Evolutionary conservation across 2,113 vertebrate genomes (phyloP), one percentile per base, ranked within the genome.

Genomic region (Craseonycteris thonglongyai): DNA sequence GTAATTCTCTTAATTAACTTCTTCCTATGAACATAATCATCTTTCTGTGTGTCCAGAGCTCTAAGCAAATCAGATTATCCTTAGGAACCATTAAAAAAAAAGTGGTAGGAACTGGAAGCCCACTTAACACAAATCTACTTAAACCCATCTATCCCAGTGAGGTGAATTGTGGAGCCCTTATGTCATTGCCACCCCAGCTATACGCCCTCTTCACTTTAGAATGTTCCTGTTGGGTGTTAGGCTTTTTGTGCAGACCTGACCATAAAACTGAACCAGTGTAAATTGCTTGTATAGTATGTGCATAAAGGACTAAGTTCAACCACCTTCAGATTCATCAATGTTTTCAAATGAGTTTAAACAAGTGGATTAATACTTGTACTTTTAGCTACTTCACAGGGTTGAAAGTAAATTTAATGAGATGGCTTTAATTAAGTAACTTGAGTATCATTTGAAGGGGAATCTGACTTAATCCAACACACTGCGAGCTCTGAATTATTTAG

Each of bases 1-100:
- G 2, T 79, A 93, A 80, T 19, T 87, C 56, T 85, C 42, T 93
- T 88, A 88, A 96, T 94, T 96, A 94, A 85, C 82, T 91, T 94
- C 80, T 92, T 88, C 74, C 79, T 81, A 10, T 56, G 30, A 92
- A 87, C 45, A 51, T 80, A 80, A 81, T 93, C 80, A 58, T 85
- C 76, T 92, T 94, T 90, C 59, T 84, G 2, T 66, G 26, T 90
- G 33, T 88, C 68, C 58, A 69, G 28, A 88, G 47, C 30, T 71
- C 42, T 74, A 96, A 88, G 87, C 84, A 72, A 84, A 78, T 90
- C 69, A 72, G 6, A 33, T 87, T 59, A 85, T 49, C 38, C 40
- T 81, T 54, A 78, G 91, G 72, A 89, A 47, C 38, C 56, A 66
- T 61, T 95, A 51, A 76, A 14, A 33, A 80, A 82, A 54, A 47